These are phyloP conservation scores for Sorex araneus DNA, from an alignment of 2,113 vertebrate genomes.

Conservation along the genomic window DNA sequence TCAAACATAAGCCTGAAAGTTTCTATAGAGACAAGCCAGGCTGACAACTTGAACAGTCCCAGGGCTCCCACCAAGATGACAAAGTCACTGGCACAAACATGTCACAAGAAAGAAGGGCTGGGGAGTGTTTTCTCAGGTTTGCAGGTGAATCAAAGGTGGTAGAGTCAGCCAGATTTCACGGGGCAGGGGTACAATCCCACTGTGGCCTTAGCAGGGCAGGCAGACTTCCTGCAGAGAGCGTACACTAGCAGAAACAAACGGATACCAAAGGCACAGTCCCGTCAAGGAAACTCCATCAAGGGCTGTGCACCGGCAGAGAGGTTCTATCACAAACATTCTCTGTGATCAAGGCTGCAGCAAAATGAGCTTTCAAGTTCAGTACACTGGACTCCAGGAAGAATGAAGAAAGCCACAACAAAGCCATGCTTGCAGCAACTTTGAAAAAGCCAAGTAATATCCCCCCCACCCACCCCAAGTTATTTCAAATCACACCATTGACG, in stretches of 20 bases:
- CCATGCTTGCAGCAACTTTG: not conserved
- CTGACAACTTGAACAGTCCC: not conserved
- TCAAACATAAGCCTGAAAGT: slow-evolving; percentile 27
- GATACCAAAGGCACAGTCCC: not conserved
- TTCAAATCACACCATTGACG: not conserved
- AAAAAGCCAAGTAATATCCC: not conserved
- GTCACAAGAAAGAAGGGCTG: not conserved
- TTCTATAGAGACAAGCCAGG: not conserved
- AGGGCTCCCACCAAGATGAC: not conserved
- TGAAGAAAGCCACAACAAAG: not conserved
- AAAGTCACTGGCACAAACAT: not conserved
- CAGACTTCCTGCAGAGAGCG: not conserved
- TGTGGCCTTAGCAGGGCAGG: not conserved
- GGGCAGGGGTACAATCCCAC: no score
- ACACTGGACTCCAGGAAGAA: not conserved
- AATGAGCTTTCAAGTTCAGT: not conserved
- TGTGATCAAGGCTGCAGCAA: no score
- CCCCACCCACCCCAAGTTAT: no score
- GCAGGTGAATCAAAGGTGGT: no score
- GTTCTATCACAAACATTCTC: no score
- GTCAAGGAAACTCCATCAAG: not conserved
- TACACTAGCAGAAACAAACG: not conserved
- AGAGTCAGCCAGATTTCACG: not conserved
- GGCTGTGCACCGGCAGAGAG: not conserved
- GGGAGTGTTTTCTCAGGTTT: not conserved